Base-by-base conservation (phyloP, 2,888 invertebrate species). In the Heteromyza rotundicornis region DNA sequence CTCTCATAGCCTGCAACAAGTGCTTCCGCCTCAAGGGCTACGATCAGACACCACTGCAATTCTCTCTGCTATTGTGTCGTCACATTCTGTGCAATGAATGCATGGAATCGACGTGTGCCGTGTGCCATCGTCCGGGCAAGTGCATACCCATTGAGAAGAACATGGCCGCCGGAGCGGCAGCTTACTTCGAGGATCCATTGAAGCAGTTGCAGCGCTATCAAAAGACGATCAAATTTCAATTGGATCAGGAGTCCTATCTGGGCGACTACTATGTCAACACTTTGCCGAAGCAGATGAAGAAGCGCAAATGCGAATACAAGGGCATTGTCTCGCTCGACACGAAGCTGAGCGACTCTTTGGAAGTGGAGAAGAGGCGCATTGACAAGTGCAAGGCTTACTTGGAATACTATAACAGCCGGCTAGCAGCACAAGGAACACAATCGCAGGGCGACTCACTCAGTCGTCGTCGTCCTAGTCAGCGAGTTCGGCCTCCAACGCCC, bases 351-450 rank as follows among this genome's bases (percentile, higher is more conserved):
- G n/a, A 8, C 8, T 14, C 62, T 17, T 2, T 61, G 14, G 47
- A 58, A 19, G 20, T 44, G 1, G 69, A 69, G 59, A 64, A 64
- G 14, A 60, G 66, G 51, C 63, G 62, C 27, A 62, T 64, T 16
- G 51, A 58, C 14, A 69, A 69, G 22, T n/a, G 66, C 10, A 64
- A 66, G 10, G 62, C 62, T 51, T 69, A 69, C n/a, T 62, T 59
- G 20, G 32, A 59, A n/a, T 65, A 68, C 23, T 27, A 65, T 57
- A 62, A 69, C 12, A 60, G 64, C 35, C 66, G 62, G n/a, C 49
- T 66, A 12, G 65, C n/a, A n/a, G n/a, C n/a, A n/a, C n/a, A n/a
- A n/a, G n/a, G n/a, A n/a, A n/a, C n/a, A n/a, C n/a, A n/a, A n/a
- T n/a, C n/a, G n/a, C n/a, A n/a, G n/a, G n/a, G n/a, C n/a, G n/a